Conservation (phyloP, 1,140 invertebrate genomes). For the Drosophila saltans region DNA sequence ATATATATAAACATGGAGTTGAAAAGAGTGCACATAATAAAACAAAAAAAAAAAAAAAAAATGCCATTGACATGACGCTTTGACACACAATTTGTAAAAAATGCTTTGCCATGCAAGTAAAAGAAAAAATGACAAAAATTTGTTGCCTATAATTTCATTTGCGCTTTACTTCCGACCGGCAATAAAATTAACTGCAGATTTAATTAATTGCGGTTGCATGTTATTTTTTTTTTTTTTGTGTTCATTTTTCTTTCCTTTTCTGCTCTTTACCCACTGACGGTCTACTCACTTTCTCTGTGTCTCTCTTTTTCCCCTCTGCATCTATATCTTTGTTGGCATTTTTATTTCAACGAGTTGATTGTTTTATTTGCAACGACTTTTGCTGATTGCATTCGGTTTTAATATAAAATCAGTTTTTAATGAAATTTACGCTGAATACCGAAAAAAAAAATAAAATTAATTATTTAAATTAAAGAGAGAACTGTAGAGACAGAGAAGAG, state of each 20-base stretch:
- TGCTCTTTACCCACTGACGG: neutral
- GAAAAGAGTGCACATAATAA: neutral
- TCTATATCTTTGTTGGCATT: slow-evolving; percentile 3
- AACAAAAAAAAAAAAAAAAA: neutral
- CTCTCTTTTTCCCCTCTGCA: neutral
- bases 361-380: slow-evolving; percentile 35
- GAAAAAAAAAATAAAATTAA: slow-evolving; percentile 12
- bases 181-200: slow-evolving; percentile 67
- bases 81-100: slow-evolving; percentile 23
- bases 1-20: neutral
- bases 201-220: slow-evolving; percentile 65
- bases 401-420: slow-evolving; percentile 62
- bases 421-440: slow-evolving; percentile 44
- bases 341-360: slow-evolving; percentile 23
- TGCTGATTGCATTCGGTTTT: slow-evolving; percentile 50
- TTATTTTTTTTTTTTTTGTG: slow-evolving; percentile 23
- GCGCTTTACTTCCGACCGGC: slow-evolving; percentile 54
- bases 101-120: slow-evolving; percentile 5
- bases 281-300: neutral
- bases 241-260: neutral
- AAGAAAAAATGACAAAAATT: slow-evolving; percentile 28
- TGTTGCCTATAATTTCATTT: slow-evolving; percentile 54
- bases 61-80: neutral
- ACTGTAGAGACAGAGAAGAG: neutral
- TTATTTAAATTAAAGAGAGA: slow-evolving; percentile 14